Conservation (phyloP, 53 echinoderm and acorn worm genomes). For the Luidia sarsii region DNA sequence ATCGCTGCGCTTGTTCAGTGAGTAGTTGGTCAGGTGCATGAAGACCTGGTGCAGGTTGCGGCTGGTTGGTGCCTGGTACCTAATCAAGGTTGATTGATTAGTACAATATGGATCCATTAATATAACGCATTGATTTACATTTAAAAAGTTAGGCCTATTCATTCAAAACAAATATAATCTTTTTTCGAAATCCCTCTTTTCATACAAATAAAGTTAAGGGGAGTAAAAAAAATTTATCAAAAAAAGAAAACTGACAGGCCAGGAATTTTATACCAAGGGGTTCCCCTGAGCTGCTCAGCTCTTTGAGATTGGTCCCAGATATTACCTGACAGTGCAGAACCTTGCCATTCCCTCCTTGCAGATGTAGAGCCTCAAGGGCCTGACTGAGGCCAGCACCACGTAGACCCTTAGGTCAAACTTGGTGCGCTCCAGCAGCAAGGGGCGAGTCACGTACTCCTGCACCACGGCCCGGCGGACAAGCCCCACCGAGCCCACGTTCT, state of each 20-base stretch:
- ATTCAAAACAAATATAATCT: too few relatives aligned
- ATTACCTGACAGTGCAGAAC: slow-evolving; percentile 78
- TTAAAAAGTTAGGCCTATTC: too few relatives aligned
- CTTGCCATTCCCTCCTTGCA: slow-evolving; percentile 86
- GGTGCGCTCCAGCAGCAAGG: slow-evolving; percentile 75
- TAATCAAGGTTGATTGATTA: too few relatives aligned
- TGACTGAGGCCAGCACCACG: slow-evolving; percentile 70
- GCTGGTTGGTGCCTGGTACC: slow-evolving; percentile 68
- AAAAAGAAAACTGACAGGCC: too few relatives aligned
- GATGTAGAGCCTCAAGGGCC: slow-evolving; percentile 74
- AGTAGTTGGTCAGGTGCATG: slow-evolving; percentile 92
- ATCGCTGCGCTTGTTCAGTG: slow-evolving; percentile 79
- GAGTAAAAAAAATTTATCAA: too few relatives aligned
- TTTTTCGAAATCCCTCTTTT: too few relatives aligned
- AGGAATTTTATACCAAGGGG: too few relatives aligned
- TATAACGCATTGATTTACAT: too few relatives aligned
- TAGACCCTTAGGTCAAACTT: slow-evolving; percentile 91
- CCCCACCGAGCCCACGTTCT: slow-evolving; percentile 67
- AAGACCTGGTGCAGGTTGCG: slow-evolving; percentile 81
- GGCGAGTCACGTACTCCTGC: slow-evolving; percentile 81
- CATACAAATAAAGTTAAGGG: too few relatives aligned
- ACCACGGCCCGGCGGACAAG: slow-evolving; percentile 74
- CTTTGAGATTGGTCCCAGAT: too few relatives aligned
- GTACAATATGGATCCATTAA: too few relatives aligned
- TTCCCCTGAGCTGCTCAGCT: too few relatives aligned